A percentile compares a stretch with the other conserved stretches of the same genome.
Conservation (phyloP, 2,113 vertebrate genomes). For the Coptodon bakossiorum region DNA sequence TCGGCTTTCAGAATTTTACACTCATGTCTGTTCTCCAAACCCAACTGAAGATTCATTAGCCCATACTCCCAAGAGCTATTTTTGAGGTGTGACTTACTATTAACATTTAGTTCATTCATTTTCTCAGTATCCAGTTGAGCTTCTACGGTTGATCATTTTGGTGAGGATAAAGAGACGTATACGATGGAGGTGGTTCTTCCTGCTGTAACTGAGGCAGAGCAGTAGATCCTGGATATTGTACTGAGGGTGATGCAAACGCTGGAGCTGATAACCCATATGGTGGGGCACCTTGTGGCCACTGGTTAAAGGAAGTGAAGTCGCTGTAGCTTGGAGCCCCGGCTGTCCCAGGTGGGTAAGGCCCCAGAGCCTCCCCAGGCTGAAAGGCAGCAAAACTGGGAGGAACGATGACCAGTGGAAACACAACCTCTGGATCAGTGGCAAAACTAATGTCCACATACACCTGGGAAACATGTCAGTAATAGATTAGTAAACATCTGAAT, state of each 20-base stretch:
- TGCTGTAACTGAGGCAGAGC: background rate
- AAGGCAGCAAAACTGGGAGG: background rate
- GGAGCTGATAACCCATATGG: background rate
- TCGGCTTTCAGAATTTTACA: background rate
- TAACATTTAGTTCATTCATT: background rate
- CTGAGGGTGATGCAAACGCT: background rate
- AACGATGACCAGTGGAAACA: constrained; percentile 49
- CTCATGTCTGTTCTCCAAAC: background rate
- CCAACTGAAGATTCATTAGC: background rate
- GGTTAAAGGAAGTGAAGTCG: background rate
- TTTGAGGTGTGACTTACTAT: background rate
- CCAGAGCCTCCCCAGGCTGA: background rate
- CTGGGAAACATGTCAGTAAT: background rate
- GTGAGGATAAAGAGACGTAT: background rate
- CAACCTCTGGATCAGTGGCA: constrained; percentile 43
- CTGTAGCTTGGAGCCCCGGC: background rate
- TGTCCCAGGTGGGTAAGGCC: background rate
- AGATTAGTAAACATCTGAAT: background rate
- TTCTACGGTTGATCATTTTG: background rate
- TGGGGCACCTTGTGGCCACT: background rate
- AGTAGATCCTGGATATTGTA: background rate
- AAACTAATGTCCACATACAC: constrained; percentile 65
- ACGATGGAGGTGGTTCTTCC: background rate
- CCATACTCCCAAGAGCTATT: background rate
- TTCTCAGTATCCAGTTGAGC: background rate